Evolutionary conservation across 2,797 vertebrate genomes (phyloP).

Genomic region (Anolis apletophallus): DNA sequence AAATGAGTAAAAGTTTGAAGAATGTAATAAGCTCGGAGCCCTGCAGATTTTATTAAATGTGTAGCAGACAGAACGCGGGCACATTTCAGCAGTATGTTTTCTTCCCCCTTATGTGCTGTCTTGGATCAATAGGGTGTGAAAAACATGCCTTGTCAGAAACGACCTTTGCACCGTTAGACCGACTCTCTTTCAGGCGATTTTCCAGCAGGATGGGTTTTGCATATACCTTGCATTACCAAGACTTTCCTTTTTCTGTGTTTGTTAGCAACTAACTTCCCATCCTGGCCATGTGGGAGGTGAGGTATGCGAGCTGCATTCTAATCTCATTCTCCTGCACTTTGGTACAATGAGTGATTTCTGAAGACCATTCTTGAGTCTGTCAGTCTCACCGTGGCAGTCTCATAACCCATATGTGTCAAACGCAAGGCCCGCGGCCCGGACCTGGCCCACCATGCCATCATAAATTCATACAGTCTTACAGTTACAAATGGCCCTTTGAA

Average conservation of each 20-base stretch:
- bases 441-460: too few species aligned
- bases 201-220: slow-evolving; percentile 43
- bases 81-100: slow-evolving; percentile 43
- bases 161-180: slow-evolving; percentile 49
- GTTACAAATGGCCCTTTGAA: too few species aligned
- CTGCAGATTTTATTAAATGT: slow-evolving; percentile 60
- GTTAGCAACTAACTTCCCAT: slow-evolving; percentile 33
- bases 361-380: background rate
- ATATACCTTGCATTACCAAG: background rate
- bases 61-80: slow-evolving; percentile 41
- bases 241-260: background rate
- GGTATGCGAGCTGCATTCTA: background rate
- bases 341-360: slow-evolving; percentile 38
- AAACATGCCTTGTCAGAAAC: slow-evolving; percentile 42
- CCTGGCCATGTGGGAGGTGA: slow-evolving; percentile 11
- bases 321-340: slow-evolving; percentile 4
- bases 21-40: slow-evolving; percentile 64
- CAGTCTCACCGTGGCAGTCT: slow-evolving; percentile 30
- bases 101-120: slow-evolving; percentile 19
- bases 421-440: too few species aligned
- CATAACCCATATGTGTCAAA: too few species aligned
- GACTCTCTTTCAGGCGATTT: slow-evolving; percentile 48
- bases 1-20: slow-evolving; percentile 66
- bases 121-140: slow-evolving; percentile 55
- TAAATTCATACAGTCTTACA: too few species aligned